Evolutionary conservation across 1,140 invertebrate genomes (phyloP), one percentile per base, ranked within the genome.

Genomic region (Plutomurus gul): DNA sequence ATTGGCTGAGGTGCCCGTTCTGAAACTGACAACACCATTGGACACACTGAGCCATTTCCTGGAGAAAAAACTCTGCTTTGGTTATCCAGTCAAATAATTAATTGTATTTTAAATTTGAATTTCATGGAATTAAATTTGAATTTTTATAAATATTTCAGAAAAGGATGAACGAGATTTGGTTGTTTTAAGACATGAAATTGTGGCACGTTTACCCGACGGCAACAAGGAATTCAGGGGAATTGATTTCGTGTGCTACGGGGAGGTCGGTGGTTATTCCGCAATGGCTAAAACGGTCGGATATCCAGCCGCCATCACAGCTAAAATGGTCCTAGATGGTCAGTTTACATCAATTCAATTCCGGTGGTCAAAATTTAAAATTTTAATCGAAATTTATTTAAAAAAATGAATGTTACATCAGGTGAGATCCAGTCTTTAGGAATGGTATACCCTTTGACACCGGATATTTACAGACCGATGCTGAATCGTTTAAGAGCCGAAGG

Each of bases 231-330:
- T 90, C 22, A 91, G 95, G 73, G 93, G 95, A 40, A 95, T 99
- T 70, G 96, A 95, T 85, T 90, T 99, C 86, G 95, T 99, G 0
- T 92, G 93, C 36, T 98, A 99, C 84, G 98, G 98, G 0, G 93
- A 97, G 25, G 43, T 22, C 16, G 25, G 18, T 0, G 93, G 94
- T 16, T 94, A 95, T 85, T 98, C 96, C 0, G 98, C 98, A 5
- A 99, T 99, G 98, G 95, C 97, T 0, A 92, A 95, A 84, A 98
- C 96, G 18, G 98, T 99, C 6, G 97, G 98, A 4, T 93, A 97
- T 84, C 97, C 98, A 0, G 92, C 95, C 5, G 98, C 95, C 6
- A 99, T 99, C 84, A 95, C 97, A 5, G 92, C 95, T 0, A 96
- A 98, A 87, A 99, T 99, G 98, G 91, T 99, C 33, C 88, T 99